These are phyloP conservation scores for Orthosia gothica DNA, from an alignment of 2,888 invertebrate species.

Conservation along the genomic window DNA sequence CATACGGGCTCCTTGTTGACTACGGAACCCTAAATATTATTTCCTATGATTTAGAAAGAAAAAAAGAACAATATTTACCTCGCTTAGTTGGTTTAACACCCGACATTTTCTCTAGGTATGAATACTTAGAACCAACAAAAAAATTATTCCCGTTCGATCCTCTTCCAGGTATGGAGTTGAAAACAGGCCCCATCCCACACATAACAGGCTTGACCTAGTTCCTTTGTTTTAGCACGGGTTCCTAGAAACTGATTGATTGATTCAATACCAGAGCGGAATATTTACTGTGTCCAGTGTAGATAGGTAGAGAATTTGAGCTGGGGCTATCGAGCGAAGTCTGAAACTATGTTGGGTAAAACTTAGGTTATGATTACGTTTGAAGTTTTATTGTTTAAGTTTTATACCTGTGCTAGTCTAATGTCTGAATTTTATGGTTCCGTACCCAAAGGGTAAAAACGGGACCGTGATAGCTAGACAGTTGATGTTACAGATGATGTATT, in stretches of 20 bases:
- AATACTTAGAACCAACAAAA: not conserved
- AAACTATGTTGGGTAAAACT: not conserved
- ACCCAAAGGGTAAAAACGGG: no score
- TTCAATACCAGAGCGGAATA: slow-evolving; percentile 18
- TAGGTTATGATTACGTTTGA: not conserved
- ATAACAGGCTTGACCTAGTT: slow-evolving; percentile 36
- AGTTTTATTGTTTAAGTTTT: not conserved
- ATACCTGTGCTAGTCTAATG: not conserved
- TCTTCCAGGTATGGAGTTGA: slow-evolving; percentile 5
- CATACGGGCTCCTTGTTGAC: no score
- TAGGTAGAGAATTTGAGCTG: not conserved
- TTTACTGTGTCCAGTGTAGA: slow-evolving; percentile 9
- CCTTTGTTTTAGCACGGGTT: slow-evolving; percentile 28
- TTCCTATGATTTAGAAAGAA: no score
- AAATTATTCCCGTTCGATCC: not conserved
- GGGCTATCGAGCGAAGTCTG: not conserved
- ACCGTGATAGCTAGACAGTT: no score
- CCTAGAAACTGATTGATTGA: slow-evolving; percentile 41
- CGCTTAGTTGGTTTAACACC: no score
- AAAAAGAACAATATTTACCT: no score
- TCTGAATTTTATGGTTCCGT: no score
- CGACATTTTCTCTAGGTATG: not conserved
- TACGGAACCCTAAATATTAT: no score
- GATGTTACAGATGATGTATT: no score
- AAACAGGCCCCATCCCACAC: slow-evolving; percentile 4